These are phyloP conservation scores for Trachelus tabidus DNA, from an alignment of 2,888 invertebrate species.

Conservation along the genomic window DNA sequence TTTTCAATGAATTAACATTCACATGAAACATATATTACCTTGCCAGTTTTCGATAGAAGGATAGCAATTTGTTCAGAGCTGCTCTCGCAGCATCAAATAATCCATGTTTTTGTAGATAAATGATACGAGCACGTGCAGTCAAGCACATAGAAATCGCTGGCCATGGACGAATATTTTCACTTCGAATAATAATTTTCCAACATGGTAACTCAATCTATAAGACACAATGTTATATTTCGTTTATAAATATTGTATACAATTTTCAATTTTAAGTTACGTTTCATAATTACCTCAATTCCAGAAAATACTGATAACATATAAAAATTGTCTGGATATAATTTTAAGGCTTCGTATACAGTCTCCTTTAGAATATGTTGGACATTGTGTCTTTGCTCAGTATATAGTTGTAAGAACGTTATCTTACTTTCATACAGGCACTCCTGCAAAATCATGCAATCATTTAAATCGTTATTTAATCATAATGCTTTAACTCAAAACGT, in stretches of 20 bases:
- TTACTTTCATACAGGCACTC: constrained; percentile 67
- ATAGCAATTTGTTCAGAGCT: constrained; percentile 53
- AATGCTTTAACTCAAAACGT: too few species aligned
- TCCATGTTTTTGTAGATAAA: constrained; percentile 36
- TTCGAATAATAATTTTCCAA: constrained; percentile 68
- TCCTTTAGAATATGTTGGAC: constrained; percentile 29
- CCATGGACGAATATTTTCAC: constrained; percentile 42
- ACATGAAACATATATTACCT: constrained; percentile 35
- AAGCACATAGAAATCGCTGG: constrained; percentile 51
- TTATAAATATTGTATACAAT: constrained; percentile 4
- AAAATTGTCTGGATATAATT: constrained; percentile 71
- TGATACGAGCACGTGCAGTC: constrained; percentile 50
- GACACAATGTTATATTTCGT: constrained; percentile 15
- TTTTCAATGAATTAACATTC: background rate
- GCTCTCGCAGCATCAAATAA: constrained; percentile 42
- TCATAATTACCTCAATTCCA: constrained; percentile 63
- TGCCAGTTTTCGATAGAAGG: constrained; percentile 51
- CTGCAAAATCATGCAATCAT: constrained; percentile 39
- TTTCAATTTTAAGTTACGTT: constrained; percentile 20
- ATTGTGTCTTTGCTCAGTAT: constrained; percentile 32
- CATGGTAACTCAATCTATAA: constrained; percentile 66
- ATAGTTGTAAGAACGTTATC: constrained; percentile 52
- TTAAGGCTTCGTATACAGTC: constrained; percentile 41
- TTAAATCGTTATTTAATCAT: background rate
- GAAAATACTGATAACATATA: constrained; percentile 68